Evolutionary conservation across 1,140 invertebrate species (phyloP).

Genomic region (Periplaneta americana): DNA sequence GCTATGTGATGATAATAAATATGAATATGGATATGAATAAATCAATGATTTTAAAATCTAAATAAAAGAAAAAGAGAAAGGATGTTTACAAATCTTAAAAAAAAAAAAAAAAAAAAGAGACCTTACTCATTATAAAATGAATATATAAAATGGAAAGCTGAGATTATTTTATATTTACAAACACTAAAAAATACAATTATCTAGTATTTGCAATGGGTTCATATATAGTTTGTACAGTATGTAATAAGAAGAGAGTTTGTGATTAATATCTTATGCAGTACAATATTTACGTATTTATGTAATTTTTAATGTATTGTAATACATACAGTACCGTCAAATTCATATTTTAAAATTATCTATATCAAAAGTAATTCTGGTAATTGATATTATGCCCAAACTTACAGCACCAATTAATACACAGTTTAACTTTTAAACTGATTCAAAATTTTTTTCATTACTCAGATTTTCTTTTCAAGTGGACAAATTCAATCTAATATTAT

Average conservation of each 20-base stretch:
- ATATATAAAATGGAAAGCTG: neutral
- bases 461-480: neutral
- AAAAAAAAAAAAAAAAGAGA: too few species aligned
- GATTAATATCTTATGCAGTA: neutral
- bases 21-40: too few species aligned
- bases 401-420: too few species aligned
- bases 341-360: neutral
- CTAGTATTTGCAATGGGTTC: neutral
- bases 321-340: neutral
- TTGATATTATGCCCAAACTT: neutral
- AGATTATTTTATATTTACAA: neutral
- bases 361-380: neutral
- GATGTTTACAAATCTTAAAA: too few species aligned
- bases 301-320: neutral
- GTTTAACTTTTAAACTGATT: too few species aligned
- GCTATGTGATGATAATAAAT: too few species aligned
- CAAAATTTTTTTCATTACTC: neutral
- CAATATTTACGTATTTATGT: neutral
- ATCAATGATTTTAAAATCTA: too few species aligned
- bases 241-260: neutral
- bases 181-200: neutral
- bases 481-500: neutral
- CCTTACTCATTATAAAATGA: too few species aligned
- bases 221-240: neutral
- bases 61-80: too few species aligned